Percentiles rank a stretch among this genome's conserved stretches.
phyloP scores from a whole-genome alignment of 2,113 vertebrate species.

The Archilochus colubris region DNA sequence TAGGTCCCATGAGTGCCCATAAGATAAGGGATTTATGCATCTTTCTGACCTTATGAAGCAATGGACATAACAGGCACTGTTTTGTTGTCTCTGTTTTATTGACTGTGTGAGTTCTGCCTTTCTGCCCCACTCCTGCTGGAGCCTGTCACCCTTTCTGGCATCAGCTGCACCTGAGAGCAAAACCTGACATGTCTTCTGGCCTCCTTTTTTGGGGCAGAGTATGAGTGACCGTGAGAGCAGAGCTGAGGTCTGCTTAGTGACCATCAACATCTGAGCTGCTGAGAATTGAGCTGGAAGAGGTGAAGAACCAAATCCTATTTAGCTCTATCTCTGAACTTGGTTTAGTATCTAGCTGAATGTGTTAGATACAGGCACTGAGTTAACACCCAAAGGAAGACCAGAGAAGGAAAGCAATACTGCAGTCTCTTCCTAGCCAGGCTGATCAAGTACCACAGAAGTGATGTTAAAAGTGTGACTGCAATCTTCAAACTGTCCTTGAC shows the following conservation, averaged over 20 bases:
- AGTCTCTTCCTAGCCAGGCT: background rate
- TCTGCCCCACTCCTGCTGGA: background rate
- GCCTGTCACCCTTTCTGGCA: background rate
- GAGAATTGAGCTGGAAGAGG: background rate
- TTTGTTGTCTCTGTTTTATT: background rate
- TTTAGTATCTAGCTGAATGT: background rate
- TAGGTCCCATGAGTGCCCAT: background rate
- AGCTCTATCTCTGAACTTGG: background rate
- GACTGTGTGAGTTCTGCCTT: background rate
- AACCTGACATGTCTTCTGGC: background rate
- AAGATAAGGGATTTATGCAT: background rate
- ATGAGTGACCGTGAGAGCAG: background rate
- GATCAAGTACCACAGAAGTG: background rate
- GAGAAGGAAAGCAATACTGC: background rate
- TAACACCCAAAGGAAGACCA: background rate
- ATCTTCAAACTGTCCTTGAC: background rate
- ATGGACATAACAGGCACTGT: background rate
- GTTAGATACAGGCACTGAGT: rapidly evolving
- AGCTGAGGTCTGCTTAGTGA: background rate
- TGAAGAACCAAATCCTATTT: background rate
- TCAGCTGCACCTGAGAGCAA: background rate
- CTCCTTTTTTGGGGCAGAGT: background rate
- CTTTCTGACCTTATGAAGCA: rapidly evolving
- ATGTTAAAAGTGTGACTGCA: background rate
- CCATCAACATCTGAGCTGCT: background rate